A percentile compares a stretch with the other conserved stretches of the same genome.
Evolutionary conservation across 2,888 invertebrate species (phyloP).

Genomic region (Orchesella flavescens): DNA sequence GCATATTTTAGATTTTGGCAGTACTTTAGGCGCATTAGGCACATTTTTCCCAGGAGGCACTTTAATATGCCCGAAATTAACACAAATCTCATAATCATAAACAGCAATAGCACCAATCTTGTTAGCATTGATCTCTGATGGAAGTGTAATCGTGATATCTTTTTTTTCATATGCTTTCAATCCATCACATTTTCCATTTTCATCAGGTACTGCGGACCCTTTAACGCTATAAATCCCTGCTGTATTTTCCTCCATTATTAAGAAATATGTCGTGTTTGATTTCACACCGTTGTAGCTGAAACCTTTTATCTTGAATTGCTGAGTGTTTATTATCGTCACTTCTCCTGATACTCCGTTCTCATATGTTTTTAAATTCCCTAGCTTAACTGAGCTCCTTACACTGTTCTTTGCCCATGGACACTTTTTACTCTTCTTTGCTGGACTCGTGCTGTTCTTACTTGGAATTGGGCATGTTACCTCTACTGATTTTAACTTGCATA

Average conservation of each 20-base stretch:
- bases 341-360: conserved; percentile 37
- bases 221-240: conserved; percentile 33
- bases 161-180: conserved; percentile 18
- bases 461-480: too few species aligned
- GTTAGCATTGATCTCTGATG: conserved; percentile 14
- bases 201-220: conserved; percentile 27
- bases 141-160: conserved; percentile 23
- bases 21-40: neutral
- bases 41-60: neutral
- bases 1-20: neutral
- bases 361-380: conserved; percentile 18
- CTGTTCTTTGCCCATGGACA: too few species aligned
- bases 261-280: neutral
- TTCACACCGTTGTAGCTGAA: conserved; percentile 33
- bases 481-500: neutral
- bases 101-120: conserved; percentile 28
- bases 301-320: conserved; percentile 28
- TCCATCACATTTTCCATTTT: conserved; percentile 25
- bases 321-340: conserved; percentile 29
- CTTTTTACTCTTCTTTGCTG: too few species aligned
- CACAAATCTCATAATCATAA: conserved; percentile 26
- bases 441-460: too few species aligned
- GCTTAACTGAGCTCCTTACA: neutral
- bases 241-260: conserved; percentile 25
- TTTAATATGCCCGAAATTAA: conserved; percentile 22